A percentile compares a stretch with the other conserved stretches of the same genome.
Conservation (phyloP, 2,888 invertebrate genomes). For the Theretra japonica region DNA sequence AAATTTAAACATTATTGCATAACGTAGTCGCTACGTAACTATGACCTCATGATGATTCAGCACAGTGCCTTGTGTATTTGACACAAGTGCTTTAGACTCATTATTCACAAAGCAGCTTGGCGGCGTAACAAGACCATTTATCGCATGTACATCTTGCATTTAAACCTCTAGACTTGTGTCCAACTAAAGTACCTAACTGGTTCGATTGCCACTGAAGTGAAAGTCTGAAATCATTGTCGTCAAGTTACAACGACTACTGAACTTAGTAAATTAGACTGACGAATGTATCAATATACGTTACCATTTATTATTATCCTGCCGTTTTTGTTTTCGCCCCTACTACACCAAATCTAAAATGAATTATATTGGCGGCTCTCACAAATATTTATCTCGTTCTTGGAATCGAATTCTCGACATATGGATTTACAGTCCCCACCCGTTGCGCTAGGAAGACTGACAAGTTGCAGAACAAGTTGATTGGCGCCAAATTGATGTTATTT, state of each 20-base stretch:
- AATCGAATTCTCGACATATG: background rate
- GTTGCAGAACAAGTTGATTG: background rate
- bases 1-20: constrained; percentile 9
- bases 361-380: background rate
- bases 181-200: background rate
- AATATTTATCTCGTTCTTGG: too few relatives aligned
- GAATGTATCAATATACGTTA: constrained; percentile 27
- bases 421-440: background rate
- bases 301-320: constrained; percentile 20
- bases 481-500: background rate
- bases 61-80: background rate
- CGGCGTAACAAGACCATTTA: constrained; percentile 4
- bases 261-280: constrained; percentile 26
- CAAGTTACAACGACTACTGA: constrained; percentile 18
- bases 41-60: constrained; percentile 23
- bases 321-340: background rate
- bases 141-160: constrained; percentile 12
- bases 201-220: background rate
- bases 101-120: constrained; percentile 22
- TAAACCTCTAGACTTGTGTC: background rate
- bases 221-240: constrained; percentile 14
- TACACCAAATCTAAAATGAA: background rate
- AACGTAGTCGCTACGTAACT: constrained; percentile 12
- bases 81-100: background rate
- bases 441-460: background rate